These are phyloP conservation scores for Xiphydria camelus DNA, from an alignment of 2,888 invertebrate genomes.

Conservation along the genomic window DNA sequence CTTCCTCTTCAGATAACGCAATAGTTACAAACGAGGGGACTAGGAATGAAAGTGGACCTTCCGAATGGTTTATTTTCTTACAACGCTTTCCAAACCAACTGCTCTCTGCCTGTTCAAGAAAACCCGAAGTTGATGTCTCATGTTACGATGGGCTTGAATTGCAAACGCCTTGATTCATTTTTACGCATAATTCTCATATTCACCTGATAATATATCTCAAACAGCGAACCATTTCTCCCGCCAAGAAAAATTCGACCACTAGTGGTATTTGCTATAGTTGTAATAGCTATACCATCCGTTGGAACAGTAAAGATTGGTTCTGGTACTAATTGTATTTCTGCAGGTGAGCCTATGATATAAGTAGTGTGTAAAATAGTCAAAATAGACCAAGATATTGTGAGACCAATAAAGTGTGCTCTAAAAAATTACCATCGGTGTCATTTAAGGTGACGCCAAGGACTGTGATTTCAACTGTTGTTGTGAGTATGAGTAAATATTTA, in stretches of 20 bases:
- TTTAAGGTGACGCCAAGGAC: conserved; percentile 73
- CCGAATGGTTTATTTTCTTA: conserved; percentile 93
- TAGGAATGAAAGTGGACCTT: conserved; percentile 81
- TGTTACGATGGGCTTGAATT: background rate
- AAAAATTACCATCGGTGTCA: conserved; percentile 43
- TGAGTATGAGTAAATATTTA: conserved; percentile 85
- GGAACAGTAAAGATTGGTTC: conserved; percentile 93
- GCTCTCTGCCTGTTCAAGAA: conserved; percentile 68
- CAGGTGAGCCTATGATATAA: conserved; percentile 55
- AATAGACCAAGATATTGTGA: no score
- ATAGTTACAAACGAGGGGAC: conserved; percentile 88
- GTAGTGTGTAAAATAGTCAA: background rate
- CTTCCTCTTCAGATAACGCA: conserved; percentile 84
- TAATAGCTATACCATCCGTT: conserved; percentile 85
- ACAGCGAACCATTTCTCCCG: conserved; percentile 90
- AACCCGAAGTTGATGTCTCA: no score
- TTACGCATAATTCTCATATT: conserved; percentile 14
- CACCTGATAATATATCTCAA: conserved; percentile 94
- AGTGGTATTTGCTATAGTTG: conserved; percentile 78
- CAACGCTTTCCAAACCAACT: conserved; percentile 96
- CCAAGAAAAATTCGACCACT: conserved; percentile 93
- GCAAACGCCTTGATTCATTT: no score
- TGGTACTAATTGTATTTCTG: conserved; percentile 88
- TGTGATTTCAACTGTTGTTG: conserved; percentile 94
- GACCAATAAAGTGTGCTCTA: background rate